Evolutionary conservation across 2,888 invertebrate genomes (phyloP).

Genomic region (Luperina nickerlii): DNA sequence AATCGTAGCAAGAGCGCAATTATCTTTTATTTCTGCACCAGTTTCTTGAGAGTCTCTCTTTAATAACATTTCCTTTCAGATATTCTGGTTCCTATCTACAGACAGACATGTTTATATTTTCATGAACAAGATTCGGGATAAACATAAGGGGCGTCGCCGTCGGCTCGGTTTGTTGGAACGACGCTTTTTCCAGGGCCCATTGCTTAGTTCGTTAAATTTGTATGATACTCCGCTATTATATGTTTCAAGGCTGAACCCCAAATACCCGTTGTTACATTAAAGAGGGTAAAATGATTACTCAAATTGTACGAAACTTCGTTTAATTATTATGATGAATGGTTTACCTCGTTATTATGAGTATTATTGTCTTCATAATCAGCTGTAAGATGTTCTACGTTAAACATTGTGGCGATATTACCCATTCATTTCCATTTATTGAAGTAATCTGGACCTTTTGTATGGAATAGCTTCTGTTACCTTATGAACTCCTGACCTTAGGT

Average conservation of each 20-base stretch:
- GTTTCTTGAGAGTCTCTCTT: slow-evolving; percentile 4
- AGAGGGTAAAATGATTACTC: slow-evolving; percentile 4
- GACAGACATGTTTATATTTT: slow-evolving; percentile 41
- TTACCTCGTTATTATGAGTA: neutral
- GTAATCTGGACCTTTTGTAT: neutral
- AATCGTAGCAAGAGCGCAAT: slow-evolving; percentile 14
- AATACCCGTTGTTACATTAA: slow-evolving; percentile 15
- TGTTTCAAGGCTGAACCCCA: slow-evolving; percentile 48
- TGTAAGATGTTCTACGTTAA: neutral
- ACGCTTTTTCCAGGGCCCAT: slow-evolving; percentile 33
- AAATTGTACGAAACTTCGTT: slow-evolving; percentile 17
- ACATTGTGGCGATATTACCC: neutral
- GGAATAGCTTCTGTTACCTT: neutral
- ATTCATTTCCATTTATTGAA: neutral
- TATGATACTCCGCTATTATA: slow-evolving; percentile 25
- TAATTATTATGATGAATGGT: neutral
- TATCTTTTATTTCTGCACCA: slow-evolving; percentile 26
- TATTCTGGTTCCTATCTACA: slow-evolving; percentile 41
- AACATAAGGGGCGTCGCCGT: slow-evolving; percentile 45
- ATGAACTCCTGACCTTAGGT: too few species aligned
- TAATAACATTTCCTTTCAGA: slow-evolving; percentile 26
- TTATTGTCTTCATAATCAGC: neutral
- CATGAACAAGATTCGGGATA: slow-evolving; percentile 45
- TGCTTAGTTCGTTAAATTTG: slow-evolving; percentile 55
- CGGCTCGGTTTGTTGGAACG: slow-evolving; percentile 36